Evolutionary conservation across 2,888 invertebrate genomes (phyloP).

Genomic region (Nymphalis urticae): DNA sequence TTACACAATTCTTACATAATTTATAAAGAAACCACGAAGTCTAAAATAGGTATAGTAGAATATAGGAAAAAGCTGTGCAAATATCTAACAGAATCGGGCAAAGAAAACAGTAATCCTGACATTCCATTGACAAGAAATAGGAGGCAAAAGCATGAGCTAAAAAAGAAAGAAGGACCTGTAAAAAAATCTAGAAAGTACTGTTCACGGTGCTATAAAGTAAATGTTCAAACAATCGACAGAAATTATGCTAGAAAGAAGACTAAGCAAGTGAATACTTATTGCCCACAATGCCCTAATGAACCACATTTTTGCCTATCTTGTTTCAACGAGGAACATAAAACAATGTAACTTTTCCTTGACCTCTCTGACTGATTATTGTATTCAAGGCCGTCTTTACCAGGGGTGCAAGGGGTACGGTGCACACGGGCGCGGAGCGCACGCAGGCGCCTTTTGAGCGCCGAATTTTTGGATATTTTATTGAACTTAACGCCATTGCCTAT

Average conservation of each 20-base stretch:
- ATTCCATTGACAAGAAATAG: constrained; percentile 4
- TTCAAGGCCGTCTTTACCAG: no score
- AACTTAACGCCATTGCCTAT: no score
- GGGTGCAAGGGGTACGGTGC: no score
- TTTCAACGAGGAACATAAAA: constrained; percentile 37
- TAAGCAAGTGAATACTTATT: constrained; percentile 32
- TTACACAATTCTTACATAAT: constrained; percentile 30
- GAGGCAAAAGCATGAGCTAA: constrained; percentile 13
- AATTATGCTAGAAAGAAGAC: background rate
- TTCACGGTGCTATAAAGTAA: constrained; percentile 9
- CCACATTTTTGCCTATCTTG: constrained; percentile 40
- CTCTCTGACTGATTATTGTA: no score
- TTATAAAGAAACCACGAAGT: no score
- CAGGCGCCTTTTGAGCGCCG: no score
- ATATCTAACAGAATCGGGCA: no score
- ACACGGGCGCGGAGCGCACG: no score
- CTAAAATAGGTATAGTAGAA: no score
- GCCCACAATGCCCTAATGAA: constrained; percentile 38
- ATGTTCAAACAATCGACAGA: background rate
- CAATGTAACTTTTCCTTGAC: constrained; percentile 27
- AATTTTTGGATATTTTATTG: no score
- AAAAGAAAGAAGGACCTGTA: constrained; percentile 9
- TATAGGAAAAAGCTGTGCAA: background rate
- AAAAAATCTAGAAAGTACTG: constrained; percentile 7
- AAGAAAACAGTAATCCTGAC: no score